These are phyloP conservation scores for Achatina immaculata DNA, from an alignment of 1,140 invertebrate genomes.

Conservation along the genomic window DNA sequence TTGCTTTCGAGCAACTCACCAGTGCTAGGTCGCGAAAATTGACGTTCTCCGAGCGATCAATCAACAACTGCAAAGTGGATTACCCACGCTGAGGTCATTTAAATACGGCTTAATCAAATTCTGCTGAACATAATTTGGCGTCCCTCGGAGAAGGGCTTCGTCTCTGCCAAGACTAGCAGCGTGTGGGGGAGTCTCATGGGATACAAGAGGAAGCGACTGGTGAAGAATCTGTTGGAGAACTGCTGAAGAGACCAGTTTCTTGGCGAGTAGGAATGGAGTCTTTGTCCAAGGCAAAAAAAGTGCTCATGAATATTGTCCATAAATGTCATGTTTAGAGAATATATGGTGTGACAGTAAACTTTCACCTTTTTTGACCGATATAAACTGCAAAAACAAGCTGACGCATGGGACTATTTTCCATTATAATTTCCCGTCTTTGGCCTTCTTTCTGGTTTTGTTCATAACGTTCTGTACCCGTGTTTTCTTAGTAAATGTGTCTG, in stretches of 20 bases:
- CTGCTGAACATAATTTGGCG: conserved; percentile 36
- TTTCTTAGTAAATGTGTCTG: too few species aligned
- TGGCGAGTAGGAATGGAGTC: not conserved
- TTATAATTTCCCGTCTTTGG: too few species aligned
- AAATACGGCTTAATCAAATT: conserved; percentile 43
- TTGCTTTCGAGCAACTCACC: conserved; percentile 8
- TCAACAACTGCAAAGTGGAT: conserved; percentile 41
- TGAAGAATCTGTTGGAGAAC: not conserved
- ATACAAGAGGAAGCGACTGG: not conserved
- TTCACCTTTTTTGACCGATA: too few species aligned
- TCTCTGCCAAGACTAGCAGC: conserved; percentile 29
- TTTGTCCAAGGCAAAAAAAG: too few species aligned
- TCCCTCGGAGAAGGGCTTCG: conserved; percentile 34
- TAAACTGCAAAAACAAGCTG: too few species aligned
- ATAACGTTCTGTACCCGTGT: too few species aligned
- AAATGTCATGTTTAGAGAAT: too few species aligned
- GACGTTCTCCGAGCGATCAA: conserved; percentile 32
- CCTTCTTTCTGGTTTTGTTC: too few species aligned
- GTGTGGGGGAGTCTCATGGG: conserved; percentile 8
- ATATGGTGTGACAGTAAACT: too few species aligned
- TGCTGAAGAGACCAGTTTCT: not conserved
- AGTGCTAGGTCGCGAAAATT: conserved; percentile 31
- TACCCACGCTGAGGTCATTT: conserved; percentile 27
- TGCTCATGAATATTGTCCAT: too few species aligned
- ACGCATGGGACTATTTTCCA: too few species aligned